Percentiles rank a stretch among this genome's conserved stretches.
Evolutionary conservation across 2,888 invertebrate genomes (phyloP).

Genomic region (Acanthosepion pharaonis): DNA sequence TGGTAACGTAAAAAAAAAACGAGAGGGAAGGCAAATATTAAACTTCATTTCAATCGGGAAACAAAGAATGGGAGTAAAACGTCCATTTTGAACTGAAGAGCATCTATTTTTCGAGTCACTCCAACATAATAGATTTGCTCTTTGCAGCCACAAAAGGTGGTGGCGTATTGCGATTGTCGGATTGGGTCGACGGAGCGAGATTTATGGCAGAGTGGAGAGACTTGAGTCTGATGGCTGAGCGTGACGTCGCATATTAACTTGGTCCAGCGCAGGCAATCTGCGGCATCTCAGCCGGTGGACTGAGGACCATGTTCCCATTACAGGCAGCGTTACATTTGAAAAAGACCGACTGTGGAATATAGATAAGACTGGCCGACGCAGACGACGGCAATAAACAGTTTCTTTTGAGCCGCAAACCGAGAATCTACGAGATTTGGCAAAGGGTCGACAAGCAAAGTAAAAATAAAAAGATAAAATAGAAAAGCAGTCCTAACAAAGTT

Average conservation of each 20-base stretch:
- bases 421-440: slow-evolving; percentile 22
- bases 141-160: background rate
- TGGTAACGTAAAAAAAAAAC: background rate
- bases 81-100: background rate
- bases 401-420: background rate
- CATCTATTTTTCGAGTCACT: background rate
- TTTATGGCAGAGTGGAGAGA: background rate
- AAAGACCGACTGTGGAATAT: slow-evolving; percentile 12
- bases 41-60: background rate
- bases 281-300: slow-evolving; percentile 10
- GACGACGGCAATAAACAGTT: slow-evolving; percentile 33
- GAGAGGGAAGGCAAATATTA: background rate
- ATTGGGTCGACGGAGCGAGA: background rate
- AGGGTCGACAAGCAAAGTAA: background rate
- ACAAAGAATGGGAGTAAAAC: background rate
- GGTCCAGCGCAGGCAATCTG: background rate
- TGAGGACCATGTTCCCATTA: background rate
- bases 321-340: background rate
- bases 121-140: slow-evolving; percentile 4
- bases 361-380: slow-evolving; percentile 16
- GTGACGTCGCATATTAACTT: slow-evolving; percentile 8
- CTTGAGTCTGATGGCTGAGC: background rate
- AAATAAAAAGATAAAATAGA: background rate
- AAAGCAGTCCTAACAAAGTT: background rate
- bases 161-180: background rate